These are phyloP conservation scores for Nezara viridula DNA, from an alignment of 2,888 invertebrate species.

Conservation along the genomic window DNA sequence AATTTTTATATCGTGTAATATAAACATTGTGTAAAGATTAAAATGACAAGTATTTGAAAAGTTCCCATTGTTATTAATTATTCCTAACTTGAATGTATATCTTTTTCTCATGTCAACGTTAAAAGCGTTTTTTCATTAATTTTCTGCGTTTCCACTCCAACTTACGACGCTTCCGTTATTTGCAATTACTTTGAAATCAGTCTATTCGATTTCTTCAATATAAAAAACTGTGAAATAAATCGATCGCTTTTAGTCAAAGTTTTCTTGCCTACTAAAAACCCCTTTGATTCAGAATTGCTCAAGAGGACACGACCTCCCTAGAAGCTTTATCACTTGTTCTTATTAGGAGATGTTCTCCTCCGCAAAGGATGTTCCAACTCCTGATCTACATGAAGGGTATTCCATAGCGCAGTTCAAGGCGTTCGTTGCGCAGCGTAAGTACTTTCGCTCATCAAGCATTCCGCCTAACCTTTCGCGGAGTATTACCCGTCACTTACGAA, in stretches of 20 bases:
- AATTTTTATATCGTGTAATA: no score
- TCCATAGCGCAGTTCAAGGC: neutral
- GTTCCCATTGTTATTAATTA: no score
- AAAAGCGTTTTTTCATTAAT: no score
- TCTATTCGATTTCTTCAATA: no score
- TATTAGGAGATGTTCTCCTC: neutral
- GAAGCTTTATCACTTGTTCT: neutral
- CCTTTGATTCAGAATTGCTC: neutral
- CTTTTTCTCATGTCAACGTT: no score
- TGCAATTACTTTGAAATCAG: no score
- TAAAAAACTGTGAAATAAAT: no score
- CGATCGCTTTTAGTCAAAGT: neutral
- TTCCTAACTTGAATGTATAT: no score
- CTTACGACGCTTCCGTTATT: no score
- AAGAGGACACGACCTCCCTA: neutral
- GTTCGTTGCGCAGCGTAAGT: neutral
- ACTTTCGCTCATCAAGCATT: constrained; percentile 6
- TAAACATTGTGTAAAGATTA: no score
- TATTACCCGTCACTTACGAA: constrained; percentile 35
- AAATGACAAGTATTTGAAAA: no score
- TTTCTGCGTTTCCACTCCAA: no score
- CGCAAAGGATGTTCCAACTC: neutral
- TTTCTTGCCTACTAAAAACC: neutral
- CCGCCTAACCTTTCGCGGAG: constrained; percentile 19
- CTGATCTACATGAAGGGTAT: constrained; percentile 3